Conservation (phyloP, 2,113 vertebrate genomes). For the Poecilia latipinna region DNA sequence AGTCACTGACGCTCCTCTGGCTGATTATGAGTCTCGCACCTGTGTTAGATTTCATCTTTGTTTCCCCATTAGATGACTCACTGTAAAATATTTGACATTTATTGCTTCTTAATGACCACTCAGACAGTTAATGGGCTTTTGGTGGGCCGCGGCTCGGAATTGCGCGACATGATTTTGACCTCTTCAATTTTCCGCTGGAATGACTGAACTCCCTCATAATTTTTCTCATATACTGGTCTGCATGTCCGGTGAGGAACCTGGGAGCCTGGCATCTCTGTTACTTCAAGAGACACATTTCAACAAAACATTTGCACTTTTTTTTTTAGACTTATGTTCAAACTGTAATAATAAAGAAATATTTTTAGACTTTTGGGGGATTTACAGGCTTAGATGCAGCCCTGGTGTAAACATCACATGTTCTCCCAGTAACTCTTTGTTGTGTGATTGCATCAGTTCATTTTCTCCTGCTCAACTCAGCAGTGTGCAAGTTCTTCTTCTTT, state of each 20-base stretch:
- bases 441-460: neutral
- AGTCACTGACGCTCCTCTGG: constrained; percentile 30
- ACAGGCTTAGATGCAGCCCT: neutral
- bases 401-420: neutral
- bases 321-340: neutral
- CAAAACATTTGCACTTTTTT: neutral
- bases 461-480: neutral
- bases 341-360: neutral
- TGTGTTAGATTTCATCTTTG: constrained; percentile 24
- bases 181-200: constrained; percentile 7
- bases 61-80: constrained; percentile 45
- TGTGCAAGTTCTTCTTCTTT: neutral
- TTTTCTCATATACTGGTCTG: neutral
- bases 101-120: constrained; percentile 55
- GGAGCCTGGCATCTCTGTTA: neutral
- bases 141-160: neutral
- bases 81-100: constrained; percentile 37
- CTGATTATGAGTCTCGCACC: constrained; percentile 32
- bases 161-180: neutral
- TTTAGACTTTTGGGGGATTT: neutral
- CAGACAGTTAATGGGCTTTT: constrained; percentile 34
- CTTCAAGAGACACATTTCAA: neutral
- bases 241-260: neutral
- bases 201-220: constrained; percentile 9
- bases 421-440: neutral